Evolutionary conservation across 2,797 vertebrate species (phyloP), one percentile per base, ranked within the genome.

Genomic region (Cygnus olor): DNA sequence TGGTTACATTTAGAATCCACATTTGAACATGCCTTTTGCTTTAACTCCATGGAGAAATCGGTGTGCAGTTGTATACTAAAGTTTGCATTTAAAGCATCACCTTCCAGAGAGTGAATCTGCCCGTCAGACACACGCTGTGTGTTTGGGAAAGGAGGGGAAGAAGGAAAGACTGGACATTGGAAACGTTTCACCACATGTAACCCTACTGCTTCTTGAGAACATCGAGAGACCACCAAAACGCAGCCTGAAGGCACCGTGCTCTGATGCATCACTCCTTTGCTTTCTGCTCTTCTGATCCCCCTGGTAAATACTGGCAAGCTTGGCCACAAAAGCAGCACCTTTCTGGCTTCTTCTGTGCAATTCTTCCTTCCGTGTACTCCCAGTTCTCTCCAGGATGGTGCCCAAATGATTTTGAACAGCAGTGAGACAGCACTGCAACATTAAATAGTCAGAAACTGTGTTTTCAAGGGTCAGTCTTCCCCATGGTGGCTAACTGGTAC

Each of bases 31-130:
- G 68, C 2, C 27, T 44, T 65, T 68, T n/a, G 53, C 51, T 78
- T 74, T 45, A 80, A 54, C 30, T 45, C 30, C 66, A 70, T 32
- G 30, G 28, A 84, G 15, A 80, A 78, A 64, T 22, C 16, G 66
- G 36, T 42, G 24, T 16, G 66, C 12, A 13, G 8, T 14, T 71
- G 36, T 56, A 27, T 3, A 4, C 11, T 1, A 1, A 0, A 0
- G 16, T 32, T 79, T 49, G 24, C 22, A 85, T 84, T 64, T n/a
- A 47, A 80, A 87, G 21, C n/a, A 58, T 30, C 64, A 16, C 30
- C 53, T 91, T 66, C 15, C 60, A 80, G 51, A 77, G 32, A 34
- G 36, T 7, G 14, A 44, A 44, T 82, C 0, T 0, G 25, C 14
- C 63, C 42, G 30, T 32, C 38, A 64, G 9, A 36, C 30, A 20